Percentiles rank a stretch among this genome's conserved stretches.
These are phyloP conservation scores for Tenthredo amoena DNA, from an alignment of 2,888 invertebrate genomes.

Conservation along the genomic window DNA sequence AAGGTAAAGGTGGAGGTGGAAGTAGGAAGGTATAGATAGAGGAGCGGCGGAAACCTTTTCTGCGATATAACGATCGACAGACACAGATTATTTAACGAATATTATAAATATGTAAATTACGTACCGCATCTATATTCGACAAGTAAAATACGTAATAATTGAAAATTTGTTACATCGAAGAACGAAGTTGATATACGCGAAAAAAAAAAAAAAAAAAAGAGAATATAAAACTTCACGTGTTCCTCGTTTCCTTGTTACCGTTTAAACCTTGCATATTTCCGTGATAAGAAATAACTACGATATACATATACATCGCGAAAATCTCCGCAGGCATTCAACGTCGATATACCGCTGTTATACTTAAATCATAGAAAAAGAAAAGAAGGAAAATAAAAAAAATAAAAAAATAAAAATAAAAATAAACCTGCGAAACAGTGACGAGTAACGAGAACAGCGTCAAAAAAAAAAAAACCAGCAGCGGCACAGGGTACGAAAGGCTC, in stretches of 20 bases:
- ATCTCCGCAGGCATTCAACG: background rate
- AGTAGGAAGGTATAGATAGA: background rate
- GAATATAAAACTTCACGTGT: background rate
- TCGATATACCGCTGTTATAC: background rate
- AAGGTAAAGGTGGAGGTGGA: background rate
- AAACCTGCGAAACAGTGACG: background rate
- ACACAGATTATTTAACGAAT: background rate
- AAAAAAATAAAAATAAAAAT: too few species aligned
- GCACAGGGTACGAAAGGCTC: background rate
- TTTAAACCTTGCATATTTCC: background rate
- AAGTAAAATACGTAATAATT: background rate
- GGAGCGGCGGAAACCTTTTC: background rate
- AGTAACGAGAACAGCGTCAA: background rate
- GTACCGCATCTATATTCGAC: background rate
- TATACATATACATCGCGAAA: background rate
- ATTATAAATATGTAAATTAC: background rate
- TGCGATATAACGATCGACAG: background rate
- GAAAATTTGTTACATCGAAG: too few species aligned
- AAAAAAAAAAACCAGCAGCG: background rate
- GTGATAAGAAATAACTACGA: background rate
- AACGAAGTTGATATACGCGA: background rate
- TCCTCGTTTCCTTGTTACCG: background rate
- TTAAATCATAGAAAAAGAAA: background rate
- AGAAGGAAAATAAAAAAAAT: too few species aligned
- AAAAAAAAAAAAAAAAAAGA: background rate